Percentiles rank a stretch among this genome's conserved stretches.
phyloP scores from a whole-genome alignment of 2,113 vertebrate genomes.

The Toxotes jaculatrix region DNA sequence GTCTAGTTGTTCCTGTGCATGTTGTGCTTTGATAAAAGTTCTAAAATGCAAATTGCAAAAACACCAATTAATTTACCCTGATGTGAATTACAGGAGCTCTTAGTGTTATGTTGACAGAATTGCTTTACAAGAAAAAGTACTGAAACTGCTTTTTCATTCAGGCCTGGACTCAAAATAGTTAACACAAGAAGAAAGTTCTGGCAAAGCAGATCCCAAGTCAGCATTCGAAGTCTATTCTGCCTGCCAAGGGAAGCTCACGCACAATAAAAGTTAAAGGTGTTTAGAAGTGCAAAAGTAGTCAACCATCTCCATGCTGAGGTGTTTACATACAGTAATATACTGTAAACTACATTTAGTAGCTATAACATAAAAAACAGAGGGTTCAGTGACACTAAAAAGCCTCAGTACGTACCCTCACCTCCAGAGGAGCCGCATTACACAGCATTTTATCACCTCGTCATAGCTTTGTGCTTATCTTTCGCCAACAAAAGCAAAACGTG shows the following conservation, averaged over 20 bases:
- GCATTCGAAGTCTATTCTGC: constrained; percentile 44
- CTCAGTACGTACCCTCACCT: constrained; percentile 18
- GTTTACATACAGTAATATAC: constrained; percentile 49
- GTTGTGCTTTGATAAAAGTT: background rate
- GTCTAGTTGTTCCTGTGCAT: background rate
- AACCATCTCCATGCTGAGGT: constrained; percentile 40
- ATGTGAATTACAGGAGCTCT: background rate
- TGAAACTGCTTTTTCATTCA: constrained; percentile 38
- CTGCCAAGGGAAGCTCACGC: constrained; percentile 57
- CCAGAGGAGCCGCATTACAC: constrained; percentile 14
- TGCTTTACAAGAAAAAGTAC: background rate
- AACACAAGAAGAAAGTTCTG: constrained; percentile 42
- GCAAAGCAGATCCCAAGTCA: constrained; percentile 57
- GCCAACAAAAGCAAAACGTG: constrained; percentile 37
- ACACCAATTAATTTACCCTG: background rate
- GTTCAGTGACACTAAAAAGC: constrained; percentile 16
- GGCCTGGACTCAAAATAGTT: constrained; percentile 42
- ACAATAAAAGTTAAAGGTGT: constrained; percentile 63
- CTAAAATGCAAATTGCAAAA: constrained; percentile 6
- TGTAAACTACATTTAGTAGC: constrained; percentile 59
- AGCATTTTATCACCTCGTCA: constrained; percentile 36
- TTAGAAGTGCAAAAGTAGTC: constrained; percentile 49
- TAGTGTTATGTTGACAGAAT: background rate
- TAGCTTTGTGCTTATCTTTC: constrained; percentile 39
- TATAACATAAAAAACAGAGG: constrained; percentile 42